Percentiles rank a stretch among this genome's conserved stretches.
Conservation (phyloP, 2,888 invertebrate species). For the Sericinus montela region DNA sequence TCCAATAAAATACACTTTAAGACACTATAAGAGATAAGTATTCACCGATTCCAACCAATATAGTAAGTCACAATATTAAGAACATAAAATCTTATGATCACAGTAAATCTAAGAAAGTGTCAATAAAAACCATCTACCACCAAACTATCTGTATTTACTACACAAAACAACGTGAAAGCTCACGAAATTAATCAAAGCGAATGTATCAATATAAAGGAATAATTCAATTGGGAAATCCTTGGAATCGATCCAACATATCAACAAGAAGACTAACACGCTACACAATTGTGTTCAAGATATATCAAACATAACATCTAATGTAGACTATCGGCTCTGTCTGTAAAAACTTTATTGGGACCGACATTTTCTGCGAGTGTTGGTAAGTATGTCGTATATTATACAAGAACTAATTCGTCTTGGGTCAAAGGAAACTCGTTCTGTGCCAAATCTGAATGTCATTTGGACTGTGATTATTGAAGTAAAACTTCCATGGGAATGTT, state of each 20-base stretch:
- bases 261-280: slow-evolving; percentile 30
- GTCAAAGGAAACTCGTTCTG: slow-evolving; percentile 34
- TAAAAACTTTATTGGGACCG: slow-evolving; percentile 24
- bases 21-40: too few species aligned
- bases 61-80: too few species aligned
- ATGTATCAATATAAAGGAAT: slow-evolving; percentile 39
- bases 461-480: slow-evolving; percentile 25
- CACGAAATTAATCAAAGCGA: slow-evolving; percentile 43
- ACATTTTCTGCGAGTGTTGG: slow-evolving; percentile 22
- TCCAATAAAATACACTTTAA: too few species aligned
- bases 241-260: slow-evolving; percentile 48
- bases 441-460: slow-evolving; percentile 41
- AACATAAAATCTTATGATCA: too few species aligned
- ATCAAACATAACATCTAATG: slow-evolving; percentile 29
- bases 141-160: slow-evolving; percentile 2
- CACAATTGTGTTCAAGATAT: slow-evolving; percentile 26
- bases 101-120: not conserved
- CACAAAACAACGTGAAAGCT: slow-evolving; percentile 13
- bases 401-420: slow-evolving; percentile 39
- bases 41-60: too few species aligned
- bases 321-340: slow-evolving; percentile 23
- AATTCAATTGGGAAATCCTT: slow-evolving; percentile 39
- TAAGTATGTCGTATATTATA: slow-evolving; percentile 28
- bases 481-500: not conserved
- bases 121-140: not conserved